Conservation (phyloP, 2,797 vertebrate genomes). For the Cottoperca gobio region DNA sequence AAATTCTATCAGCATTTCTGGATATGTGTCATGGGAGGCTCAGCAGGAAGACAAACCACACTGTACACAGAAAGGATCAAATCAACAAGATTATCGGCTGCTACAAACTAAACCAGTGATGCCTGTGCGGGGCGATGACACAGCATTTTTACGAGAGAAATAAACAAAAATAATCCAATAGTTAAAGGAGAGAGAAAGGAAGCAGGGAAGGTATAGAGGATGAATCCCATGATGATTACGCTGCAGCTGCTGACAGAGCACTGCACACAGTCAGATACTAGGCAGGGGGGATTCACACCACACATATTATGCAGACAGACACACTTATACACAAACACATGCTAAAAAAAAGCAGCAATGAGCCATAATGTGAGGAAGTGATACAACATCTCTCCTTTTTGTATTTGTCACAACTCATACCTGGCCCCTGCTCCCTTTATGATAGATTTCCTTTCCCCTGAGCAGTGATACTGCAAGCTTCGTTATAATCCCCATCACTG, state of each 20-base stretch:
- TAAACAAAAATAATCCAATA: not conserved
- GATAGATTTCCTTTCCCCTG: constrained; percentile 2
- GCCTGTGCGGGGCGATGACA: constrained; percentile 34
- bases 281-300: not conserved
- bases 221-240: not conserved
- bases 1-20: constrained; percentile 53
- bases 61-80: not conserved
- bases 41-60: constrained; percentile 51
- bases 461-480: not conserved
- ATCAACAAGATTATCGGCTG: constrained; percentile 23
- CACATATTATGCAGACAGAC: not conserved
- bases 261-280: not conserved
- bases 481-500: not conserved
- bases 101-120: constrained; percentile 17
- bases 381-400: constrained; percentile 14
- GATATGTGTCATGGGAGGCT: constrained; percentile 25
- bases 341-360: not conserved
- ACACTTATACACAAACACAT: not conserved
- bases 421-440: not conserved
- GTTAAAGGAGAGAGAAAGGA: not conserved
- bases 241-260: constrained; percentile 29
- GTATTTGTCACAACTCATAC: not conserved
- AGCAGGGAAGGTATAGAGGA: constrained; percentile 6
- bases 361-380: not conserved
- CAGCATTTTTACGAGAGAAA: constrained; percentile 21